Evolutionary conservation across 2,113 vertebrate species (phyloP), one percentile per base, ranked within the genome.

Genomic region (Calyptomena viridis): DNA sequence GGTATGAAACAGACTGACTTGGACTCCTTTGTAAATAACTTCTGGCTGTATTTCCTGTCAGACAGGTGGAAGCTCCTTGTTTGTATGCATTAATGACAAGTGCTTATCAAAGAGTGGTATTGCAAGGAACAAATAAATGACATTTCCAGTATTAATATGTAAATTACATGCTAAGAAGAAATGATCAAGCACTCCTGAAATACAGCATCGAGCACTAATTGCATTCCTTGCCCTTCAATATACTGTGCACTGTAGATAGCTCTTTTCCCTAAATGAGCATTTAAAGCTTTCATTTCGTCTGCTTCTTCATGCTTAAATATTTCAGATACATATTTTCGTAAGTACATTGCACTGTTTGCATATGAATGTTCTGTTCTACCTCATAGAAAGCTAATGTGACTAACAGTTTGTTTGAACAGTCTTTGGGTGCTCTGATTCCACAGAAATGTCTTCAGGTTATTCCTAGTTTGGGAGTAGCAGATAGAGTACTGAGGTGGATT

Each of bases 91-190:
- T 86, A 58, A 80, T 84, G 76, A 55, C 59, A 62, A 6, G 2
- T 89, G 72, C 72, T 89, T 85, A 88, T 85, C 72, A 63, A 31
- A 50, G 55, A 81, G 27, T 35, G 35, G 52, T 62, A 90, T 81
- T 52, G 42, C 47, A 63, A 55, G 55, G 46, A 84, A 86, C 79
- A 94, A 94, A 95, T 39, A 95, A 93, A 88, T 73, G 60, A 24
- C 55, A 77, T 89, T 96, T 92, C 21, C 56, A 80, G 31, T 68
- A 93, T 94, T 94, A 78, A 63, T 84, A 89, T 66, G 83, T 84
- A 89, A 93, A 92, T 93, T 64, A 28, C n/a, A 74, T 10, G 8
- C 83, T 80, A 59, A 86, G 86, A 89, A 87, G 78, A 93, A 94
- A 59, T 42, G 37, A 92, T 86, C 55, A 88, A 84, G 56, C 46